A percentile compares a stretch with the other conserved stretches of the same genome.
phyloP scores from a whole-genome alignment of 2,797 vertebrate species.

The Phylloscopus collybita region DNA sequence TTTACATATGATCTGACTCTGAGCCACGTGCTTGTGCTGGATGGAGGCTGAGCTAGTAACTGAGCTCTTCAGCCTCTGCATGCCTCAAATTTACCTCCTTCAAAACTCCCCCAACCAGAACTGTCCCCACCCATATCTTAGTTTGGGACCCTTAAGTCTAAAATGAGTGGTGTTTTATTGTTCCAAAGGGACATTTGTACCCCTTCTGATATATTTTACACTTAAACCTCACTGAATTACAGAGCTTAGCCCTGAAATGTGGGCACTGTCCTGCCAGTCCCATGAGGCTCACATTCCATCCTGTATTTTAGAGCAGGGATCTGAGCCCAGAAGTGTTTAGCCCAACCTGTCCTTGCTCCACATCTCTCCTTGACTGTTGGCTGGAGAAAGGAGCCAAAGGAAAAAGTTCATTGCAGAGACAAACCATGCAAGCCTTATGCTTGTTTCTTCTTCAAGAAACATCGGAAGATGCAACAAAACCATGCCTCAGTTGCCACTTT shows the following conservation, averaged over 20 bases:
- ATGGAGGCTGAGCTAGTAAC: not conserved
- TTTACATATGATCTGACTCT: not conserved
- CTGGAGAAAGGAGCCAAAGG: not conserved
- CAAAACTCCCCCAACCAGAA: not conserved
- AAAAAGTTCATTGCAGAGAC: not conserved
- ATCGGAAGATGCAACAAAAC: not conserved
- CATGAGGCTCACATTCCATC: not conserved
- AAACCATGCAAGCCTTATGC: not conserved
- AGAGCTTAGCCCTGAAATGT: not conserved
- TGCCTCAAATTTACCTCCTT: not conserved
- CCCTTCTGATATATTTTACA: not conserved
- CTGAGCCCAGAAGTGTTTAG: not conserved
- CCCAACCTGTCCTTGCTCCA: not conserved
- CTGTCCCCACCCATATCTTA: not conserved
- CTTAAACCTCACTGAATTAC: not conserved
- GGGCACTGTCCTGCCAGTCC: not conserved
- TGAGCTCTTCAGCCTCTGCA: not conserved
- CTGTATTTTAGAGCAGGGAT: not conserved
- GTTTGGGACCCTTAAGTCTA: not conserved
- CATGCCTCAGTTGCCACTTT: rapidly evolving
- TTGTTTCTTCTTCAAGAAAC: not conserved
- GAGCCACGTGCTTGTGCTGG: not conserved
- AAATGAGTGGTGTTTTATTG: not conserved
- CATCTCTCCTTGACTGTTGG: not conserved
- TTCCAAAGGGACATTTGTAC: not conserved